Evolutionary conservation across 2,113 vertebrate genomes (phyloP).

Genomic region (Stegostoma tigrinum): DNA sequence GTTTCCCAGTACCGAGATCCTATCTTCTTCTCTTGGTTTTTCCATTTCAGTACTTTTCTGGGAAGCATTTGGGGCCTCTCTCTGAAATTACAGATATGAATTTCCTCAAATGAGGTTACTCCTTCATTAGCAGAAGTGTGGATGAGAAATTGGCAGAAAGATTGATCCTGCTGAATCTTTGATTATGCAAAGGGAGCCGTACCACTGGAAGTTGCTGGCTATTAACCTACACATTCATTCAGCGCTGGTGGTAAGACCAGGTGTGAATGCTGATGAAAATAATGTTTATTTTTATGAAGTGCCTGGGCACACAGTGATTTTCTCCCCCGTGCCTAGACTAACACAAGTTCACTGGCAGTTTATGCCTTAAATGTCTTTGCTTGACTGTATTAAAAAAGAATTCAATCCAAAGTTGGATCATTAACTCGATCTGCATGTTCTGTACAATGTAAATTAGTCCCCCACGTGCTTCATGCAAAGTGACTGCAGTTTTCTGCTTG

Average conservation of each 20-base stretch:
- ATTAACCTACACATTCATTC: not conserved
- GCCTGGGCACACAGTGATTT: not conserved
- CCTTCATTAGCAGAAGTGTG: not conserved
- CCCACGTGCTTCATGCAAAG: not conserved
- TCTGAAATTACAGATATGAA: not conserved
- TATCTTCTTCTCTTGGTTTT: not conserved
- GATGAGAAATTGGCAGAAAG: not conserved
- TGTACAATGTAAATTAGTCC: not conserved
- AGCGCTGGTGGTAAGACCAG: not conserved
- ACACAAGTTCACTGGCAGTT: not conserved
- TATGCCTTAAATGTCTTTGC: not conserved
- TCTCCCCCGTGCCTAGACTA: not conserved
- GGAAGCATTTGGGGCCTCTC: not conserved
- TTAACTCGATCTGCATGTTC: conserved; percentile 35
- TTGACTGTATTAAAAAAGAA: not conserved
- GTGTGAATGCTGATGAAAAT: not conserved
- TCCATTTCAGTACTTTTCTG: not conserved
- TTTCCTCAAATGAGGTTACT: not conserved
- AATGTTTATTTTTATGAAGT: not conserved
- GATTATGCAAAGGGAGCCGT: not conserved
- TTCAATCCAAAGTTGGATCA: not conserved
- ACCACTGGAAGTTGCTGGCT: not conserved
- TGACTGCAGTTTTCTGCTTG: conserved; percentile 8
- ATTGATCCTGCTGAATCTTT: not conserved
- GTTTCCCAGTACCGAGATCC: not conserved